Conservation (phyloP, 2,888 invertebrate species). For the Lepeophtheirus nordmannii region DNA sequence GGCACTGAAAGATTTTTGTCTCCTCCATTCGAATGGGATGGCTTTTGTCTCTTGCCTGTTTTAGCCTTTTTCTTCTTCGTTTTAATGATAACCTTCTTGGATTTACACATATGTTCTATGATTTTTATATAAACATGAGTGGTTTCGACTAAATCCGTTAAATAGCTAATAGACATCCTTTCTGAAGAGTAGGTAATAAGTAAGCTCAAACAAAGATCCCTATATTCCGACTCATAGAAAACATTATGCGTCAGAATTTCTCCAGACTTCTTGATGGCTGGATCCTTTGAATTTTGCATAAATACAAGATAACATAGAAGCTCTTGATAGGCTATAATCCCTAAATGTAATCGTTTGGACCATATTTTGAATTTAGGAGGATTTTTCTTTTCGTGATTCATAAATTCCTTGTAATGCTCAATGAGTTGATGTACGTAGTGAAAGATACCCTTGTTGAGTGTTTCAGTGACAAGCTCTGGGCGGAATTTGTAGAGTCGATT, state of each 20-base stretch:
- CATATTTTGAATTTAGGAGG: constrained; percentile 54
- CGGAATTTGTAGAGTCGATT: constrained; percentile 72
- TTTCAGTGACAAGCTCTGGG: constrained; percentile 73
- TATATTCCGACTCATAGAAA: constrained; percentile 83
- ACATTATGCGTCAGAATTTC: constrained; percentile 75
- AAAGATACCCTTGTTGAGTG: constrained; percentile 75
- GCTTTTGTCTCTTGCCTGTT: constrained; percentile 24
- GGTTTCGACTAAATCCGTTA: constrained; percentile 74
- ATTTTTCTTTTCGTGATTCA: constrained; percentile 69
- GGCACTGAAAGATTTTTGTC: neutral
- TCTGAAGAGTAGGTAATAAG: constrained; percentile 65
- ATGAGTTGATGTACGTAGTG: constrained; percentile 87
- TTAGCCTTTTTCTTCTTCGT: constrained; percentile 27
- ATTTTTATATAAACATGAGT: constrained; percentile 79
- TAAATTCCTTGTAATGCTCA: constrained; percentile 67
- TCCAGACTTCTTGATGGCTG: constrained; percentile 56
- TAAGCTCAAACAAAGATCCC: constrained; percentile 68
- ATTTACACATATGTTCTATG: constrained; percentile 49
- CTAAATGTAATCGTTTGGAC: constrained; percentile 54
- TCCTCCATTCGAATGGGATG: neutral
- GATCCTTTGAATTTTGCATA: constrained; percentile 58
- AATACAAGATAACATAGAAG: constrained; percentile 61
- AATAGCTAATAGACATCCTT: constrained; percentile 63
- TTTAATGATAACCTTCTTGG: constrained; percentile 45
- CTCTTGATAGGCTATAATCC: constrained; percentile 61